phyloP scores from a whole-genome alignment of 2,113 vertebrate genomes.

The Gorsachius goisagi region DNA sequence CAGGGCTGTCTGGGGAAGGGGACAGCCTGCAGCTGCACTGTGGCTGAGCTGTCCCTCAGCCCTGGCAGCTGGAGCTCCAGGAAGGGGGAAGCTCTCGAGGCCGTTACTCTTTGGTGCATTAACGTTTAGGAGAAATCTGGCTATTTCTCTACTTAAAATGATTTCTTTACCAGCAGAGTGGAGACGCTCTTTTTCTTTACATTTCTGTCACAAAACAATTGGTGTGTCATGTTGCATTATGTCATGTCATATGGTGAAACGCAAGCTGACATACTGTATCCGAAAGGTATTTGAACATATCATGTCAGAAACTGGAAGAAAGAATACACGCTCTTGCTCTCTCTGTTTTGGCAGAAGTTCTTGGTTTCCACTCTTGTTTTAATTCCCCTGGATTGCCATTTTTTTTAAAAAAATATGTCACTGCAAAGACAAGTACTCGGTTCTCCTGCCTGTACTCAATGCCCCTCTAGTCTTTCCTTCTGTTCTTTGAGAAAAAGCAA shows the following conservation, averaged over 20 bases:
- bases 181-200: slow-evolving; percentile 9
- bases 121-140: not conserved
- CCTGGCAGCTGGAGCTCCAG: not conserved
- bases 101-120: not conserved
- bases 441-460: not conserved
- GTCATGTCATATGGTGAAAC: slow-evolving; percentile 43
- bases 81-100: not conserved
- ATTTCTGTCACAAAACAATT: slow-evolving; percentile 64
- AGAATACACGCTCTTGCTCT: not conserved
- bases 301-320: slow-evolving; percentile 46
- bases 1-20: not conserved
- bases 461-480: not conserved
- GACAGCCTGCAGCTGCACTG: not conserved
- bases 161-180: slow-evolving; percentile 39
- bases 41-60: not conserved
- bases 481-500: not conserved
- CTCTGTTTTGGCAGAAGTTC: slow-evolving; percentile 22
- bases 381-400: slow-evolving; percentile 35
- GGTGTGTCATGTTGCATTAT: slow-evolving; percentile 46
- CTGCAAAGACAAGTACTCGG: not conserved
- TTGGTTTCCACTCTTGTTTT: slow-evolving; percentile 39
- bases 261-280: slow-evolving; percentile 55
- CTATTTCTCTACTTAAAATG: not conserved
- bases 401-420: not conserved
- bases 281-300: slow-evolving; percentile 61